These are phyloP conservation scores for Drosophila monieri DNA, from an alignment of 2,888 invertebrate genomes.

Conservation along the genomic window DNA sequence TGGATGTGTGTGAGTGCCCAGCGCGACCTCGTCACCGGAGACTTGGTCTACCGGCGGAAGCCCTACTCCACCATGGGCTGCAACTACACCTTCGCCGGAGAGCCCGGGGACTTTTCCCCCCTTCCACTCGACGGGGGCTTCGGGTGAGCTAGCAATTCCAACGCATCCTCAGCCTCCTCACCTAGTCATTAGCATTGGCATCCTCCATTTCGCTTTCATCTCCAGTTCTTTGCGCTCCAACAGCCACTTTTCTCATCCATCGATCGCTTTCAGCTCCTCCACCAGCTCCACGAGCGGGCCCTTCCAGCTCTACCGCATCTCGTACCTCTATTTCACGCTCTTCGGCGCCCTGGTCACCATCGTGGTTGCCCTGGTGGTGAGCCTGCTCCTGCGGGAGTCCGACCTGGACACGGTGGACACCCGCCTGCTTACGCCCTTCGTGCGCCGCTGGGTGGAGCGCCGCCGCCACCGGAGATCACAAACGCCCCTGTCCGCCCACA, in stretches of 20 bases:
- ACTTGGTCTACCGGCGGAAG: slow-evolving; percentile 84
- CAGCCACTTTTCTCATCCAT: neutral
- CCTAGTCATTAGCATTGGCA: neutral
- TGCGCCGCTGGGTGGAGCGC: slow-evolving; percentile 85
- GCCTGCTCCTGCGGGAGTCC: slow-evolving; percentile 85
- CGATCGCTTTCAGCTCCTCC: slow-evolving; percentile 48
- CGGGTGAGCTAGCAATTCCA: slow-evolving; percentile 41
- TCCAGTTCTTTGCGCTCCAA: neutral
- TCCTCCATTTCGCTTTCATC: too few relatives aligned
- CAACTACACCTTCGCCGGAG: slow-evolving; percentile 84
- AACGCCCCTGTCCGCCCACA: slow-evolving; percentile 41
- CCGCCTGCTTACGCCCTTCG: slow-evolving; percentile 88
- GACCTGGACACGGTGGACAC: slow-evolving; percentile 86
- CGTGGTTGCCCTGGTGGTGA: slow-evolving; percentile 85
- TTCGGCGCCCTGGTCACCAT: slow-evolving; percentile 86
- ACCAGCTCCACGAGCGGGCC: slow-evolving; percentile 39
- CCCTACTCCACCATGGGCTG: slow-evolving; percentile 85
- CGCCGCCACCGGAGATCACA: slow-evolving; percentile 48
- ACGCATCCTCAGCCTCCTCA: neutral
- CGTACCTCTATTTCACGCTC: slow-evolving; percentile 91
- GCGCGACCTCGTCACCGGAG: slow-evolving; percentile 85
- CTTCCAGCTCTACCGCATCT: slow-evolving; percentile 87
- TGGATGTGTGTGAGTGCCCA: slow-evolving; percentile 86
- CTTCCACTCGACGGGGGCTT: slow-evolving; percentile 58
- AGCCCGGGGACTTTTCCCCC: slow-evolving; percentile 76